Evolutionary conservation across 2,888 invertebrate species (phyloP).

Genomic region (Crossocerus cetratus): DNA sequence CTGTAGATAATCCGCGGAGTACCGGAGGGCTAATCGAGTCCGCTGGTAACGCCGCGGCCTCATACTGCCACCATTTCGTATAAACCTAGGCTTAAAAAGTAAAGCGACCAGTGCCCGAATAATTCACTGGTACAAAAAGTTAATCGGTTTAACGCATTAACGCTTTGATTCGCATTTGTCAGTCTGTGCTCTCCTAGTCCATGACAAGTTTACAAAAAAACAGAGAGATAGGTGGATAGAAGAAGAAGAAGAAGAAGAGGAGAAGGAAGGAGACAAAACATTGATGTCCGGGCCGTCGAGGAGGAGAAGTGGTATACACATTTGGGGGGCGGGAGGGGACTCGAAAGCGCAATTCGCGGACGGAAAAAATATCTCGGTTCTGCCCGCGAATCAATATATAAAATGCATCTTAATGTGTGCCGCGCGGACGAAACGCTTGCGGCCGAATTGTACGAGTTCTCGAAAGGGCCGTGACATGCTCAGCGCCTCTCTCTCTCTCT

Average conservation of each 20-base stretch:
- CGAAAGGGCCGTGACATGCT: conserved; percentile 10
- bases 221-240: conserved; percentile 3
- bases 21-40: conserved; percentile 8
- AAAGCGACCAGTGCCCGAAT: conserved; percentile 50
- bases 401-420: conserved; percentile 52
- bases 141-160: conserved; percentile 64
- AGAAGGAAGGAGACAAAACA: conserved; percentile 19
- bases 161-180: conserved; percentile 73
- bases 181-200: conserved; percentile 76
- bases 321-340: too few species aligned
- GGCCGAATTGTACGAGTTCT: conserved; percentile 34
- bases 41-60: conserved; percentile 22
- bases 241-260: conserved; percentile 6
- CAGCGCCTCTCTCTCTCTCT: too few species aligned
- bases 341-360: conserved; percentile 40
- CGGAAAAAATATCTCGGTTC: conserved; percentile 13
- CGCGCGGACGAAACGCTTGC: conserved; percentile 21
- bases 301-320: conserved; percentile 44
- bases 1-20: conserved; percentile 6
- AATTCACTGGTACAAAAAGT: conserved; percentile 51
- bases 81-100: conserved; percentile 62
- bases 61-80: conserved; percentile 48
- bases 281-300: conserved; percentile 46
- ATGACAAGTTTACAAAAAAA: conserved; percentile 54
- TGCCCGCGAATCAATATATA: conserved; percentile 41